Evolutionary conservation across 2,888 invertebrate genomes (phyloP).

Genomic region (Caenorhabditis zanzibari): DNA sequence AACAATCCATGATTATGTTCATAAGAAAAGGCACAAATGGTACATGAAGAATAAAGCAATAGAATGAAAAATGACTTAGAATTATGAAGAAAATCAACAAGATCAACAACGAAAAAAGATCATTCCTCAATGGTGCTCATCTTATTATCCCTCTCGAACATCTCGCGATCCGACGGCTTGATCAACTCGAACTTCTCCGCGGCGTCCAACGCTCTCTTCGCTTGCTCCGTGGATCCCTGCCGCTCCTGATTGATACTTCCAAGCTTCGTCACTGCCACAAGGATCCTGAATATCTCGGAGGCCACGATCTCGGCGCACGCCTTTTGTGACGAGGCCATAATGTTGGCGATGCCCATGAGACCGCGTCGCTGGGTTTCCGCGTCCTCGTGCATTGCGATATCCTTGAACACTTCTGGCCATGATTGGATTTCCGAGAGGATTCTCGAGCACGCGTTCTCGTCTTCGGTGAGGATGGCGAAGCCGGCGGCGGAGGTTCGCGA

Average conservation of each 20-base stretch:
- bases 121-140: slow-evolving; percentile 73
- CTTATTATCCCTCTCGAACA: slow-evolving; percentile 77
- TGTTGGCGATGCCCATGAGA: slow-evolving; percentile 81
- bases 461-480: slow-evolving; percentile 72
- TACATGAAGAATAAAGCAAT: no score
- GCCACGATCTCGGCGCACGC: slow-evolving; percentile 80
- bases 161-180: slow-evolving; percentile 80
- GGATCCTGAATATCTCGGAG: slow-evolving; percentile 80
- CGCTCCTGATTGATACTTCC: slow-evolving; percentile 74
- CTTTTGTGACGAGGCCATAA: slow-evolving; percentile 78
- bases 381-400: slow-evolving; percentile 81
- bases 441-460: slow-evolving; percentile 75
- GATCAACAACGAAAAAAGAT: not conserved
- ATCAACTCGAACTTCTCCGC: slow-evolving; percentile 80
- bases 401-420: slow-evolving; percentile 82
- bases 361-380: slow-evolving; percentile 81
- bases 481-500: slow-evolving; percentile 72
- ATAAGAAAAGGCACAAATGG: no score
- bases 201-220: slow-evolving; percentile 79
- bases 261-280: slow-evolving; percentile 82
- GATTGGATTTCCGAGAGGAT: slow-evolving; percentile 78
- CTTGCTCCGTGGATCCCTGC: slow-evolving; percentile 75
- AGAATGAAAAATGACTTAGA: no score
- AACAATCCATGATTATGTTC: no score
- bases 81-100: no score